phyloP scores from a whole-genome alignment of 2,888 invertebrate genomes.

The Agonopterix arenella region DNA sequence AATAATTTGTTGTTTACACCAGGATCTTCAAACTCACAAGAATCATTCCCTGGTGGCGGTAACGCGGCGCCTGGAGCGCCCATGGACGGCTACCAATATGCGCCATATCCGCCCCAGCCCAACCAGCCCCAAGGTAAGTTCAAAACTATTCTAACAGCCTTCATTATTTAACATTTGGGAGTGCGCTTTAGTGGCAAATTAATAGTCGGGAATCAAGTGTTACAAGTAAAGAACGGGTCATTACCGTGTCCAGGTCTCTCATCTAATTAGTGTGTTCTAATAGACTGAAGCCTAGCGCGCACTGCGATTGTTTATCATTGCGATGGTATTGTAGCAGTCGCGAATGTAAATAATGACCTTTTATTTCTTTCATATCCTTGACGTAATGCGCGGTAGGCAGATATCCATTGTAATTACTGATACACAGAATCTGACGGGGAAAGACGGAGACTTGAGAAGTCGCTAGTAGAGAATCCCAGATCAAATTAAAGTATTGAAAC shows the following conservation, averaged over 20 bases:
- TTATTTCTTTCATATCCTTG: not conserved
- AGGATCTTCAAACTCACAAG: slow-evolving; percentile 94
- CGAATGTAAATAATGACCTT: slow-evolving; percentile 1
- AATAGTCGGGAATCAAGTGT: no score
- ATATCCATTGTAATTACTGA: not conserved
- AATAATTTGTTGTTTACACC: slow-evolving; percentile 9
- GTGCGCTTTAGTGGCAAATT: slow-evolving; percentile 2
- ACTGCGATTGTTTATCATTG: slow-evolving; percentile 6
- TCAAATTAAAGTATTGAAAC: no score
- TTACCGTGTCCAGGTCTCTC: no score
- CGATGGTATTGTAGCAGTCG: slow-evolving; percentile 7
- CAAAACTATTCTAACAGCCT: slow-evolving; percentile 17
- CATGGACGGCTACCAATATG: slow-evolving; percentile 87
- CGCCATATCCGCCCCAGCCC: slow-evolving; percentile 80
- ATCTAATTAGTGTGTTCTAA: not conserved
- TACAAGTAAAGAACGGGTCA: no score
- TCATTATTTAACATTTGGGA: slow-evolving; percentile 1
- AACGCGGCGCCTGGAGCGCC: slow-evolving; percentile 81
- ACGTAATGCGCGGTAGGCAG: not conserved
- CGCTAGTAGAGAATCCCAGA: no score
- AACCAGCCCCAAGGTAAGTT: slow-evolving; percentile 84
- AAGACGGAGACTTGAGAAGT: no score
- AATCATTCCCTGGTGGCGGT: slow-evolving; percentile 90
- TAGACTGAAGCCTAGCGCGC: slow-evolving; percentile 2
- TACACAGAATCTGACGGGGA: no score